phyloP scores from a whole-genome alignment of 2,888 invertebrate species.

The Griposia aprilina region DNA sequence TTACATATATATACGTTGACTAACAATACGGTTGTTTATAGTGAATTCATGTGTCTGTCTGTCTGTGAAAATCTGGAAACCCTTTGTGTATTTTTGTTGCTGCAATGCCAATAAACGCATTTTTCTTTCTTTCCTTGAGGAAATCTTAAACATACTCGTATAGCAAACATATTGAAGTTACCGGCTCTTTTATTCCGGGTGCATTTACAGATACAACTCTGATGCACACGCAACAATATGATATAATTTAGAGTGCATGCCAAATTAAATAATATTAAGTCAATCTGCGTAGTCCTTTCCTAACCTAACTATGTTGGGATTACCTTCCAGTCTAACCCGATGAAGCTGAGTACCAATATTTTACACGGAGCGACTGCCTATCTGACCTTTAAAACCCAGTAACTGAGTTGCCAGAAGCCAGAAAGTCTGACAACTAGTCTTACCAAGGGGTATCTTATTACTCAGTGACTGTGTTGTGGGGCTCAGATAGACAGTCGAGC shows the following conservation, averaged over 20 bases:
- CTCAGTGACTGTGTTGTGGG: too few relatives aligned
- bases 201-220: not conserved
- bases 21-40: not conserved
- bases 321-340: too few relatives aligned
- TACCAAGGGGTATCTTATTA: too few relatives aligned
- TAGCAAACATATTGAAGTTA: not conserved
- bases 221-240: too few relatives aligned
- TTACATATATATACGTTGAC: constrained; percentile 9
- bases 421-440: too few relatives aligned
- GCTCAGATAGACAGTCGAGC: too few relatives aligned
- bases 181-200: not conserved
- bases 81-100: too few relatives aligned
- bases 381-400: not conserved
- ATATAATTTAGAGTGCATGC: too few relatives aligned
- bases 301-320: too few relatives aligned
- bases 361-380: not conserved
- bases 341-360: not conserved
- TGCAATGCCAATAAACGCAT: too few relatives aligned
- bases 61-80: not conserved
- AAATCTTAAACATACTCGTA: not conserved
- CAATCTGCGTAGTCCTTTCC: not conserved
- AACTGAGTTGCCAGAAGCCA: not conserved
- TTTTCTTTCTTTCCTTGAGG: too few relatives aligned
- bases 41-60: not conserved
- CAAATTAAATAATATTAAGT: too few relatives aligned